These are phyloP conservation scores for Pseudoips prasinana DNA, from an alignment of 2,888 invertebrate genomes.

Conservation along the genomic window DNA sequence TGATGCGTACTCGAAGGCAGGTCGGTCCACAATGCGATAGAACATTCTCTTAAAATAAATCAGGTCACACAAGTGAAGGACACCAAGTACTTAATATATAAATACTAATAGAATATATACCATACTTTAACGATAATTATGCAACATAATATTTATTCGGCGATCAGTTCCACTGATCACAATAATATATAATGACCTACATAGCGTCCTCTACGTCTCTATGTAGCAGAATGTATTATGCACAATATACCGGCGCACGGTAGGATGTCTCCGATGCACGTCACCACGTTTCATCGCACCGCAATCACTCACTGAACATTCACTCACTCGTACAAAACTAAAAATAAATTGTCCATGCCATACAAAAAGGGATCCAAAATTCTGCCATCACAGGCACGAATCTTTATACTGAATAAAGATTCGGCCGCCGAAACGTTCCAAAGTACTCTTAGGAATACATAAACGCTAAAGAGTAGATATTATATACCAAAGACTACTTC, in stretches of 20 bases:
- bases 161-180: slow-evolving; percentile 52
- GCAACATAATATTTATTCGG: slow-evolving; percentile 45
- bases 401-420: slow-evolving; percentile 36
- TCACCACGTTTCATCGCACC: slow-evolving; percentile 37
- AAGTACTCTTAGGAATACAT: slow-evolving; percentile 44
- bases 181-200: slow-evolving; percentile 36
- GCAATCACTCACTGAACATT: slow-evolving; percentile 35
- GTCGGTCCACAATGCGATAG: slow-evolving; percentile 52
- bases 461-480: slow-evolving; percentile 7
- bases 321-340: slow-evolving; percentile 25
- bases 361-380: slow-evolving; percentile 53
- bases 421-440: slow-evolving; percentile 25
- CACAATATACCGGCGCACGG: slow-evolving; percentile 52
- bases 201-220: slow-evolving; percentile 27
- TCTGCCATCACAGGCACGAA: slow-evolving; percentile 35
- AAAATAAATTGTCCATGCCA: slow-evolving; percentile 34
- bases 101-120: slow-evolving; percentile 46
- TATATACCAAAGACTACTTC: slow-evolving; percentile 43
- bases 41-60: slow-evolving; percentile 76
- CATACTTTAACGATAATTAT: slow-evolving; percentile 32
- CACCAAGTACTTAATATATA: slow-evolving; percentile 49
- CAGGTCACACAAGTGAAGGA: slow-evolving; percentile 79
- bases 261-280: slow-evolving; percentile 55
- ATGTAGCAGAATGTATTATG: slow-evolving; percentile 34
- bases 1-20: slow-evolving; percentile 5